These are phyloP conservation scores for Myotis daubentonii DNA, from an alignment of 2,797 vertebrate species.

Conservation along the genomic window DNA sequence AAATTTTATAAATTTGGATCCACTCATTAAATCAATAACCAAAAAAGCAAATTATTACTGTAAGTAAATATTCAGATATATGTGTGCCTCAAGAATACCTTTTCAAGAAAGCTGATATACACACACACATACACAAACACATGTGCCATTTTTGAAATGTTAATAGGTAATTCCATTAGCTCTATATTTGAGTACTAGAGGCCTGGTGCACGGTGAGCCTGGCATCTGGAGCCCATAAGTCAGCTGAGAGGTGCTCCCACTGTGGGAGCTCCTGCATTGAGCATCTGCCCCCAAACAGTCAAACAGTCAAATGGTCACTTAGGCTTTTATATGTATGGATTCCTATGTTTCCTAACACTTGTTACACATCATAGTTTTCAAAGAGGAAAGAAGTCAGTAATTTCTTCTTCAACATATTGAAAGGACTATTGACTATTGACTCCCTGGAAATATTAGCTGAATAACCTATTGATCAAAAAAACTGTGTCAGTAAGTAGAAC, in stretches of 20 bases:
- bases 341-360: not conserved
- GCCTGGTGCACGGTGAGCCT: too few species aligned
- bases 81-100: not conserved
- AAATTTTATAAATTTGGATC: not conserved
- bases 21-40: not conserved
- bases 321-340: too few species aligned
- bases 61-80: not conserved
- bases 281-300: too few species aligned
- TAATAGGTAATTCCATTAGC: not conserved
- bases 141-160: not conserved
- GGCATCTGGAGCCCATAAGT: too few species aligned
- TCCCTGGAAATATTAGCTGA: not conserved
- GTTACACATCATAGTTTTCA: not conserved
- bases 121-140: not conserved
- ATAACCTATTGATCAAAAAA: not conserved
- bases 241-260: too few species aligned
- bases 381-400: conserved; percentile 2
- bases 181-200: not conserved
- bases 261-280: too few species aligned
- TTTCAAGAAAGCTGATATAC: not conserved
- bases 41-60: not conserved
- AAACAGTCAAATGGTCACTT: too few species aligned
- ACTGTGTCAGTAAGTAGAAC: not conserved
- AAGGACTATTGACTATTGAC: not conserved
- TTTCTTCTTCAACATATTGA: not conserved